Percentiles rank a stretch among this genome's conserved stretches.
Evolutionary conservation across 2,113 vertebrate species (phyloP).

Genomic region (Tupaia tana): DNA sequence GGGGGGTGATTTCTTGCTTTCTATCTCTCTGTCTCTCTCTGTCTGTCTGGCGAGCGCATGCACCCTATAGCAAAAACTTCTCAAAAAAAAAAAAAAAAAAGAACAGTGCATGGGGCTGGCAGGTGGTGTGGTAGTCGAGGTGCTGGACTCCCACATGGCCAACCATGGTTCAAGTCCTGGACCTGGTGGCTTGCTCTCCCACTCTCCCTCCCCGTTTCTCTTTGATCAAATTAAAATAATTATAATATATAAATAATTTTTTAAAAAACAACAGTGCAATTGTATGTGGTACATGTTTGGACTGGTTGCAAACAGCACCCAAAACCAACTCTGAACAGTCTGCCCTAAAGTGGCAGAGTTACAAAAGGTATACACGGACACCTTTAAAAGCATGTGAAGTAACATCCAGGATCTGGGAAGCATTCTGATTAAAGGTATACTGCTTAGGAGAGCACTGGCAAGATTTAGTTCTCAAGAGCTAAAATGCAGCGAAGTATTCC

Average conservation of each 20-base stretch:
- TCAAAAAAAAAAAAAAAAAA: too few relatives aligned
- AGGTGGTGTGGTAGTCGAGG: too few relatives aligned
- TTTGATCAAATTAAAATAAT: too few relatives aligned
- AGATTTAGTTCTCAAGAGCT: constrained; percentile 27
- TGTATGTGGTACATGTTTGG: not conserved
- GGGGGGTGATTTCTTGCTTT: too few relatives aligned
- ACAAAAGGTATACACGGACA: not conserved
- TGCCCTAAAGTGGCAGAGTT: not conserved
- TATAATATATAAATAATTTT: too few relatives aligned
- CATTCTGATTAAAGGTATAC: not conserved
- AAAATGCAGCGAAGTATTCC: constrained; percentile 54
- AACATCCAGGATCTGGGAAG: not conserved
- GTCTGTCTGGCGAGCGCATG: too few relatives aligned
- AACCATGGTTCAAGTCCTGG: too few relatives aligned
- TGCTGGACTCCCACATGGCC: too few relatives aligned
- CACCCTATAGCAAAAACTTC: too few relatives aligned
- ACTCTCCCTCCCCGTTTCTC: too few relatives aligned
- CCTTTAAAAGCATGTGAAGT: constrained; percentile 23
- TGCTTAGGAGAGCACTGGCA: constrained; percentile 23
- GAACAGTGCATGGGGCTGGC: not conserved
- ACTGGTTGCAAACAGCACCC: not conserved
- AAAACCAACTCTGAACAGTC: not conserved
- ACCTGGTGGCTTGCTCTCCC: too few relatives aligned
- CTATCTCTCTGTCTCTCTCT: too few relatives aligned
- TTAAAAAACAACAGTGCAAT: not conserved